Conservation (phyloP, 2,113 vertebrate species). For the Circaetus cinerascens region DNA sequence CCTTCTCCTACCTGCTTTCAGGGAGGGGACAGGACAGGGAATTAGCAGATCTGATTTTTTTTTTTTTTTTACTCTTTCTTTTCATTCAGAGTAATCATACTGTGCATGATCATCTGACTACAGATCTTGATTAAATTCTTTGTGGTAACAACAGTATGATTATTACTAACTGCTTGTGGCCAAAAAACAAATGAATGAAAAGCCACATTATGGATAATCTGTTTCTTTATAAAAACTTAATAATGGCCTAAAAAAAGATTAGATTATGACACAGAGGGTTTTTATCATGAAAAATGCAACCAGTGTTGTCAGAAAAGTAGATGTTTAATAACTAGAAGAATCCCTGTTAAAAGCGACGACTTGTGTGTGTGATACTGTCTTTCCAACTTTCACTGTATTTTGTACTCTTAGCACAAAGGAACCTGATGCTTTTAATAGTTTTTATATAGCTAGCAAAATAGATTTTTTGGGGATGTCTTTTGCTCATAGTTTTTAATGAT, state of each 20-base stretch:
- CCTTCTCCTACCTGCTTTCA: background rate
- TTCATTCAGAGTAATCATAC: background rate
- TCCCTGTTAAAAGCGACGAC: slow-evolving; percentile 26
- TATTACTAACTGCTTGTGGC: slow-evolving; percentile 33
- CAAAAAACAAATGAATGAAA: background rate
- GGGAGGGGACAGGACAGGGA: background rate
- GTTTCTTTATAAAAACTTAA: slow-evolving; percentile 33
- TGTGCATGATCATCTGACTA: background rate
- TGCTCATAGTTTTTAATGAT: slow-evolving; percentile 33
- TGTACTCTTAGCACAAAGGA: slow-evolving; percentile 33
- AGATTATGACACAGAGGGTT: background rate
- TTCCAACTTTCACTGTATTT: slow-evolving; percentile 52
- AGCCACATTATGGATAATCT: background rate
- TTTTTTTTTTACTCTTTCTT: background rate
- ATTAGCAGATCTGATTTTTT: background rate
- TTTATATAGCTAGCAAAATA: slow-evolving; percentile 40
- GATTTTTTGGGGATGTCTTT: slow-evolving; percentile 44
- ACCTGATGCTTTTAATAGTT: slow-evolving; percentile 42
- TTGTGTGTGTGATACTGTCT: slow-evolving; percentile 5
- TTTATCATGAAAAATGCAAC: slow-evolving; percentile 59
- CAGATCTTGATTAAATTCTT: slow-evolving; percentile 41
- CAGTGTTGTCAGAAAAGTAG: background rate
- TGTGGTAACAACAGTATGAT: slow-evolving; percentile 33
- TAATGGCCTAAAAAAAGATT: slow-evolving; percentile 14
- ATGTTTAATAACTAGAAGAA: slow-evolving; percentile 51